Evolutionary conservation across 2,888 invertebrate species (phyloP).

Genomic region (Drosophila borborema): DNA sequence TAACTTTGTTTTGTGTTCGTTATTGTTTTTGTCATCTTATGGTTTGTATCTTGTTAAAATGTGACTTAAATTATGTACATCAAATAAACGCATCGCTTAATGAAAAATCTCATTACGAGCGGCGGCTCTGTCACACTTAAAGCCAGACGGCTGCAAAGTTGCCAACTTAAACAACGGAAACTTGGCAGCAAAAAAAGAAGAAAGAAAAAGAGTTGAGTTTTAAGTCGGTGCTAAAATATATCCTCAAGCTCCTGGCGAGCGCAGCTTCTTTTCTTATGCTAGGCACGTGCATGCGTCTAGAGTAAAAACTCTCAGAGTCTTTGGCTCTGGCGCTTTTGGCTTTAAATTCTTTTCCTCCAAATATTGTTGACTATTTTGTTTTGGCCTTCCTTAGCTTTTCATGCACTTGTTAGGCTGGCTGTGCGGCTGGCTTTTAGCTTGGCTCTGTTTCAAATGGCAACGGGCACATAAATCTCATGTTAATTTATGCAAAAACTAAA

Average conservation of each 20-base stretch:
- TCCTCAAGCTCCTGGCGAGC: constrained; percentile 18
- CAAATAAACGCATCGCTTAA: constrained; percentile 33
- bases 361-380: constrained; percentile 26
- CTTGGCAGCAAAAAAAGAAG: neutral
- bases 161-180: constrained; percentile 59
- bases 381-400: constrained; percentile 56
- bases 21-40: neutral
- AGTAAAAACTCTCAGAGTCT: constrained; percentile 13
- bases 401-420: constrained; percentile 65
- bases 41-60: constrained; percentile 45
- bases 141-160: constrained; percentile 69
- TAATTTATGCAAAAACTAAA: constrained; percentile 80
- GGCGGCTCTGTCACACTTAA: constrained; percentile 11
- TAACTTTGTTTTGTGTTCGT: neutral
- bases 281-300: constrained; percentile 46
- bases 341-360: constrained; percentile 39
- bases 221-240: constrained; percentile 34
- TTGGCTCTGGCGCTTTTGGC: constrained; percentile 4
- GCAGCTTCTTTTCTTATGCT: constrained; percentile 26
- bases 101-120: constrained; percentile 55
- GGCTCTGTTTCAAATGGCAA: constrained; percentile 72
- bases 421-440: constrained; percentile 40
- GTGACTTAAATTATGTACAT: constrained; percentile 53
- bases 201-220: constrained; percentile 41
- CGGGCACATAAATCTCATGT: constrained; percentile 75